Percentiles rank a stretch among this genome's conserved stretches.
phyloP scores from a whole-genome alignment of 2,797 vertebrate genomes.

The Oryzias sinensis region DNA sequence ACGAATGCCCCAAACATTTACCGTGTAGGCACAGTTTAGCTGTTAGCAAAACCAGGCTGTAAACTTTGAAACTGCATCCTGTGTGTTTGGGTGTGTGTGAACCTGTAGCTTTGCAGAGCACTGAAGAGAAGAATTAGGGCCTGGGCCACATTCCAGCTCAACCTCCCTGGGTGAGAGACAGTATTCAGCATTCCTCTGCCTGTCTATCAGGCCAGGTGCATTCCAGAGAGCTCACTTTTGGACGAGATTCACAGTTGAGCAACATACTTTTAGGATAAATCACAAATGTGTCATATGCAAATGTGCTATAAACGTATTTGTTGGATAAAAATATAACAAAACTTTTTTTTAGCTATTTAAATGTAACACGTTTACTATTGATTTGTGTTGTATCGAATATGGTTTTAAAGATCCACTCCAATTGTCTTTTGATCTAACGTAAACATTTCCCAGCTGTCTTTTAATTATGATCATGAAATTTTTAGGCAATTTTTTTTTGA shows the following conservation, averaged over 20 bases:
- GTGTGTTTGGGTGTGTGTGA: conserved; percentile 45
- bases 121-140: conserved; percentile 72
- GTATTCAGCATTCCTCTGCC: conserved; percentile 77
- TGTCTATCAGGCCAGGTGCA: conserved; percentile 79
- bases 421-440: too few relatives aligned
- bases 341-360: too few relatives aligned
- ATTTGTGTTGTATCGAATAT: too few relatives aligned
- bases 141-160: conserved; percentile 78
- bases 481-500: too few relatives aligned
- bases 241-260: conserved; percentile 24
- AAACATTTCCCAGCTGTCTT: too few relatives aligned
- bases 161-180: conserved; percentile 75
- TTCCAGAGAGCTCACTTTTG: conserved; percentile 60
- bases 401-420: too few relatives aligned
- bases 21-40: conserved; percentile 8
- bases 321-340: too few relatives aligned
- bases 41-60: conserved; percentile 46
- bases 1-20: too few relatives aligned
- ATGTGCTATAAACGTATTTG: background rate
- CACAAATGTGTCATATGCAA: conserved; percentile 20
- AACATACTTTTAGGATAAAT: conserved; percentile 23
- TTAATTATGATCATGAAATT: too few relatives aligned
- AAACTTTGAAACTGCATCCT: conserved; percentile 34
- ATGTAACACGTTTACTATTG: too few relatives aligned
- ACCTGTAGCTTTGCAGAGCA: conserved; percentile 63